phyloP scores from a whole-genome alignment of 2,113 vertebrate genomes.

The Malurus cyaneus region DNA sequence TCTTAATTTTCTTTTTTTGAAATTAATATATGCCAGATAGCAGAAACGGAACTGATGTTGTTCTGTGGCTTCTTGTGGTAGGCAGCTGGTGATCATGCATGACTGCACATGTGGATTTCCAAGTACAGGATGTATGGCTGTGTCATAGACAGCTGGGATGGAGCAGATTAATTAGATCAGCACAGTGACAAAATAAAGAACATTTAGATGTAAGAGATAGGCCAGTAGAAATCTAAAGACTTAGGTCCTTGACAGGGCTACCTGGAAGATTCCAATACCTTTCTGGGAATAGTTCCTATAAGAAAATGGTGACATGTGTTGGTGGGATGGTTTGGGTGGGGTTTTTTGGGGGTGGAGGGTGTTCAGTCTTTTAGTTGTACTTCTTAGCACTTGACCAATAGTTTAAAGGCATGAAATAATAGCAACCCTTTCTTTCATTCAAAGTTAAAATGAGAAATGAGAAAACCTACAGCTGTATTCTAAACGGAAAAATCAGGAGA shows the following conservation, averaged over 20 bases:
- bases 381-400: background rate
- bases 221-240: background rate
- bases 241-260: background rate
- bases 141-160: background rate
- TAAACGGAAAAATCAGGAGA: background rate
- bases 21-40: background rate
- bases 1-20: background rate
- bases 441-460: background rate
- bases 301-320: background rate
- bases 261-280: background rate
- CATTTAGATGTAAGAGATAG: background rate
- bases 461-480: background rate
- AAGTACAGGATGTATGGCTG: background rate
- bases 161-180: background rate
- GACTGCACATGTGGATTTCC: background rate
- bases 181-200: background rate
- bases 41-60: background rate
- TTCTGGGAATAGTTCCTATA: background rate
- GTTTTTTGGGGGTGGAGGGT: background rate
- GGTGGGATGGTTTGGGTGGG: background rate
- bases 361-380: background rate
- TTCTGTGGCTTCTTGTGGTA: background rate
- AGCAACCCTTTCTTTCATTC: background rate
- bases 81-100: background rate
- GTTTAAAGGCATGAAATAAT: background rate